Base-by-base conservation (phyloP, 2,888 invertebrate genomes). In the Drosophila imparisetae region DNA sequence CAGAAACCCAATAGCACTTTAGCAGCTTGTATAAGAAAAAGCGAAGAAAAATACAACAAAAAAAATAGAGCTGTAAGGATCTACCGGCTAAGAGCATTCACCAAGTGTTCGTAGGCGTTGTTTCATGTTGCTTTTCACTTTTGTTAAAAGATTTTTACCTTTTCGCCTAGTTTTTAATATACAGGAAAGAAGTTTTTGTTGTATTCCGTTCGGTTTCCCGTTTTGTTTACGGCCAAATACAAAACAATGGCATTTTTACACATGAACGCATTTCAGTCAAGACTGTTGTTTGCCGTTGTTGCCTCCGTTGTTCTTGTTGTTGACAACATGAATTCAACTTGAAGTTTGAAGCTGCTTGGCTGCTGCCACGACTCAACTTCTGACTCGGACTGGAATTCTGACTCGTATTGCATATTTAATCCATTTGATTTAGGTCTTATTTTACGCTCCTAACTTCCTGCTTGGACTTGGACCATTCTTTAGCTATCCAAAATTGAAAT, bases 221-320 rank as follows among this genome's bases (percentile, higher is more conserved):
- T 79, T 85, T 85, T 85, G 89, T 85, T 89, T 86, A 81, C 66
- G 79, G 57, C 79, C 83, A 80, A 84, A 87, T 76, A 78, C 66
- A 81, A 86, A 86, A 89, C 85, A 85, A 89, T 89, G 75, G 77
- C 74, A 81, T 79, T 86, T 86, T 83, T 77, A 66, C 87, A 89
- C 89, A 86, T 85, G 84, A 89, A 68, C 77, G 81, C 84, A 79
- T 78, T 80, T 67, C 52, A 74, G 73, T 55, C 72, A 72, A 72
- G 70, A 29, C 8, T n/a, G 0, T 38, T 27, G 27, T n/a, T 8
- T 18, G n/a, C 11, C 65, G 36, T 36, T 57, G 32, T 54, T 54
- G 49, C 15, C n/a, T 21, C 32, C 30, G 42, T 52, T 74, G 61
- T 64, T 74, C 34, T 61, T 68, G 52, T 40, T 66, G 69, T 66